phyloP scores from a whole-genome alignment of 1,140 invertebrate species.

The Steinernema khuongi region DNA sequence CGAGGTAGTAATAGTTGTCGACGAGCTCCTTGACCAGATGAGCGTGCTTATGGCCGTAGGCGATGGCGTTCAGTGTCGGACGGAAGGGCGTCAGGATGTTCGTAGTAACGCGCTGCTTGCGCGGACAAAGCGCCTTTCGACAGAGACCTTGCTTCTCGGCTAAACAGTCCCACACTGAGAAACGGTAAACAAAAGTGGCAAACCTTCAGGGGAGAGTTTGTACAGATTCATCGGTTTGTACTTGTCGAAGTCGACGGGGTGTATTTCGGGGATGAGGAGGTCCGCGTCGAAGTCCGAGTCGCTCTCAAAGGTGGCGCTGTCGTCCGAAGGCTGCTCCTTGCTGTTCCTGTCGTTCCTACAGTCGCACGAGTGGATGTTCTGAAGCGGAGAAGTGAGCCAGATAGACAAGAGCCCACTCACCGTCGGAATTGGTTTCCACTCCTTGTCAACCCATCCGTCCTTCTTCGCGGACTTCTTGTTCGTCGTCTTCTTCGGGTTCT shows the following conservation, averaged over 20 bases:
- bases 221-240: background rate
- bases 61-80: background rate
- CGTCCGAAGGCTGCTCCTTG: background rate
- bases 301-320: background rate
- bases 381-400: background rate
- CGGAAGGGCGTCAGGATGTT: background rate
- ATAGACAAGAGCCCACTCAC: background rate
- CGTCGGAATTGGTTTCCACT: background rate
- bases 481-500: background rate
- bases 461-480: background rate
- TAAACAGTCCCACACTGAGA: background rate
- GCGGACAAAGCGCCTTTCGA: background rate
- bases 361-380: background rate
- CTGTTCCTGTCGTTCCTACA: background rate
- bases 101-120: background rate
- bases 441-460: background rate
- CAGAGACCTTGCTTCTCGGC: background rate
- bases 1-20: background rate
- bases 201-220: background rate
- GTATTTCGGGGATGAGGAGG: background rate
- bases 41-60: background rate
- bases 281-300: background rate
- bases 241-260: background rate
- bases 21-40: background rate
- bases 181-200: background rate